Conservation (phyloP, 2,113 vertebrate species). For the Oncorhynchus gorbuscha region DNA sequence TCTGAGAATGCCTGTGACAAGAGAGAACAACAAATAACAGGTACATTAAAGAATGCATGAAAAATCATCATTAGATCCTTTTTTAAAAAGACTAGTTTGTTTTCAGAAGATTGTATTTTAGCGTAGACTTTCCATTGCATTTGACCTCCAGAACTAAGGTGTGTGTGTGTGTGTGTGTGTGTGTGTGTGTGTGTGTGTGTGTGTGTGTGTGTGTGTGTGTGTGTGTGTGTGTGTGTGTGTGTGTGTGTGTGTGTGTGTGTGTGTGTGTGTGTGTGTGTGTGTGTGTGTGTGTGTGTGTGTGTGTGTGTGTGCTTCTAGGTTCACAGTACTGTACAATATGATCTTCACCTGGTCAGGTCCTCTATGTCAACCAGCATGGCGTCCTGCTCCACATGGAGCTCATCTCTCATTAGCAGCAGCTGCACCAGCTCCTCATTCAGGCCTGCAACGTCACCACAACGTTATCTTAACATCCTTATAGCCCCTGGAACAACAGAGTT, state of each 20-base stretch:
- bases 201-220: no score
- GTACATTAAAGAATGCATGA: background rate
- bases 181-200: no score
- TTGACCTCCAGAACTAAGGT: background rate
- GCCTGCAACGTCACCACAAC: slow-evolving; percentile 67
- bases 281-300: no score
- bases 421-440: slow-evolving; percentile 97
- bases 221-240: no score
- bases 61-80: no score
- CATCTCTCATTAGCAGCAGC: slow-evolving; percentile 90
- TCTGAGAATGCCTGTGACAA: slow-evolving; percentile 85
- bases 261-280: no score
- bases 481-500: no score
- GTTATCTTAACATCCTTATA: no score
- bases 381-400: slow-evolving; percentile 96
- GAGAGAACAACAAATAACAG: slow-evolving; percentile 16
- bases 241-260: no score
- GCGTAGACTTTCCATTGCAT: background rate
- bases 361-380: slow-evolving; percentile 99
- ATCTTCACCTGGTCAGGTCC: slow-evolving; percentile 88
- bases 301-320: background rate
- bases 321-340: no score
- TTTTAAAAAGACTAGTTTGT: background rate
- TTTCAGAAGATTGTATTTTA: background rate
- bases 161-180: no score